Base-by-base conservation (phyloP, 2,797 vertebrate genomes). In the Coluber constrictor region DNA sequence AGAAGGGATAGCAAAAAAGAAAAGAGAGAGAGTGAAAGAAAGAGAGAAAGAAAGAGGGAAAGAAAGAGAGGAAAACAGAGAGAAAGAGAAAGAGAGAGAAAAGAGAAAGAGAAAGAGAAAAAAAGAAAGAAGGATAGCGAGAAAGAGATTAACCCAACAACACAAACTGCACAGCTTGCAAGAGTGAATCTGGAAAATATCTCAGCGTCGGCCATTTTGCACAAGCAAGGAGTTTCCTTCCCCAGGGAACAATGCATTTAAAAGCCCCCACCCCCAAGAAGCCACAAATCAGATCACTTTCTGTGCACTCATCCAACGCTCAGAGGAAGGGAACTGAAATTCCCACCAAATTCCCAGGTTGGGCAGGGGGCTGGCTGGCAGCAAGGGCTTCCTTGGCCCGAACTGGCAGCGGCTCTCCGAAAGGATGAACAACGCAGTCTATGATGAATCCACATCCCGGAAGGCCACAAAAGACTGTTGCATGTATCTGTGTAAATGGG, bases 151-250 rank as follows among this genome's bases (percentile, higher is more conserved):
- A 96, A 94, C 95, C 94, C n/a, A 96, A n/a, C 29, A 29, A 60
- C n/a, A 2, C n/a, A 96, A 97, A 97, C 96, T 96, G 97, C 97
- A 97, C 97, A 95, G 97, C 98, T 98, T 98, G 98, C 96, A 98
- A 98, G 98, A 98, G 93, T 98, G 98, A 98, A 93, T 97, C 98
- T 98, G 6, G 57, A 98, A 98, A 98, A 98, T 97, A 97, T 98
- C 98, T 96, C 96, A 97, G 96, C 97, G 94, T 89, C 0, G 1
- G 66, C 37, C 94, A 56, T 0, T 0, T 93, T 93, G 37, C 0
- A 3, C 43, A 47, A 1, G 3, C 20, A 2, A 32, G 27, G 37
- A 63, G 10, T 15, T 61, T 25, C 18, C 56, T 25, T 51, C 32
- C 10, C 2, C 15, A n/a, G 27, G 88, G 43, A n/a, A 66, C 56